phyloP scores from a whole-genome alignment of 2,888 invertebrate genomes.

The Ornithoptera alexandrae region DNA sequence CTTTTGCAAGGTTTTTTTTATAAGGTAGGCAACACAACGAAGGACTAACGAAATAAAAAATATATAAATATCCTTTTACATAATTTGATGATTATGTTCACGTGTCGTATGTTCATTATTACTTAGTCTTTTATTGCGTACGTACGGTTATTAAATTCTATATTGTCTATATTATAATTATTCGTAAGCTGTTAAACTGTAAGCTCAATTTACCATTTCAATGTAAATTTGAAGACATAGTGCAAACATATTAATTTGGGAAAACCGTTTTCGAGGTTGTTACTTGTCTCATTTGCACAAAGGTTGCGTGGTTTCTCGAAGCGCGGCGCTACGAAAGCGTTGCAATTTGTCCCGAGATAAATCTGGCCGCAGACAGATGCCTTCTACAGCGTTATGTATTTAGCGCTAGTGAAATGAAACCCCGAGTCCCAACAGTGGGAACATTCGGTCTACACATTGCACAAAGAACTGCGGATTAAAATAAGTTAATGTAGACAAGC shows the following conservation, averaged over 20 bases:
- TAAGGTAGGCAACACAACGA: no score
- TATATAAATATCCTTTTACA: no score
- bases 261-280: constrained; percentile 61
- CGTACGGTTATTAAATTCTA: no score
- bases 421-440: no score
- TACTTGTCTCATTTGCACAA: constrained; percentile 54
- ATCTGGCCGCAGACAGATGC: constrained; percentile 70
- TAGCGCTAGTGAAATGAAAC: constrained; percentile 38
- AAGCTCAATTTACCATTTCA: constrained; percentile 23
- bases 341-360: constrained; percentile 75
- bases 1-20: no score
- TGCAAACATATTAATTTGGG: constrained; percentile 62
- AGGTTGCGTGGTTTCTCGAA: constrained; percentile 30
- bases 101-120: no score
- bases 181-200: constrained; percentile 3
- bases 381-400: constrained; percentile 54
- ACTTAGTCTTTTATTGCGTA: no score
- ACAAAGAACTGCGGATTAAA: no score
- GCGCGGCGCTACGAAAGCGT: constrained; percentile 36
- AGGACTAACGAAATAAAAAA: no score
- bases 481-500: no score
- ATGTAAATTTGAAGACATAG: constrained; percentile 42
- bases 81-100: no score
- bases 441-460: no score
- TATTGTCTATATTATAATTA: neutral